A percentile compares a stretch with the other conserved stretches of the same genome.
phyloP scores from a whole-genome alignment of 35 echinoderm and acorn worm genomes.

The Diadema setosum region DNA sequence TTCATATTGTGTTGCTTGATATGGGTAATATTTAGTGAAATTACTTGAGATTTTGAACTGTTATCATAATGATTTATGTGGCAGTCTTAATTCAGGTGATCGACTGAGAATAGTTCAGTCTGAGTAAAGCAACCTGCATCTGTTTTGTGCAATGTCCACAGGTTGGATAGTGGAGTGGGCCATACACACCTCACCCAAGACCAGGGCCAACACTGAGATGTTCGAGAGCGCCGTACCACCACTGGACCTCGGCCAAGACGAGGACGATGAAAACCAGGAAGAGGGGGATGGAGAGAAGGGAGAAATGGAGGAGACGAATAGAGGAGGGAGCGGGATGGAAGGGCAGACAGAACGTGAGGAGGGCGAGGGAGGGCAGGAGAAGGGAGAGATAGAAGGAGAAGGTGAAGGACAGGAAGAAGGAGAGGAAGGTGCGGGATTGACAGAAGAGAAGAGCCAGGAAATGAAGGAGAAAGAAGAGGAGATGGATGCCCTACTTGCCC shows the following conservation, averaged over 20 bases:
- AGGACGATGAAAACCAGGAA: neutral
- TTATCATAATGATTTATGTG: no score
- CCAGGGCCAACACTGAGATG: slow-evolving; percentile 47
- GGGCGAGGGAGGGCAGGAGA: slow-evolving; percentile 15
- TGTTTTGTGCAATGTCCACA: no score
- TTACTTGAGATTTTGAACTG: no score
- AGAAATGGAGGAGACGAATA: neutral
- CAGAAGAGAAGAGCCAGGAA: neutral
- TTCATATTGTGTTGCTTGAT: no score
- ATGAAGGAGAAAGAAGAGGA: slow-evolving; percentile 13
- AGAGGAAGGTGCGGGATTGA: neutral
- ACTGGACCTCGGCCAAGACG: neutral
- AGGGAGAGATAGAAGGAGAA: neutral
- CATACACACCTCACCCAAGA: slow-evolving; percentile 55
- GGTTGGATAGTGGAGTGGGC: slow-evolving; percentile 99
- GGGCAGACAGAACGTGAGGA: slow-evolving; percentile 29
- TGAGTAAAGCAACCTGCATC: no score
- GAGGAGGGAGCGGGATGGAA: neutral
- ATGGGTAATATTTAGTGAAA: no score
- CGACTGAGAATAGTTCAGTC: no score
- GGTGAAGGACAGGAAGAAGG: slow-evolving; percentile 11
- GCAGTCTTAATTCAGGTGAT: no score
- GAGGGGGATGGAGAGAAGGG: neutral
- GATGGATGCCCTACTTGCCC: neutral
- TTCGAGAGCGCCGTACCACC: neutral